Base-by-base conservation (phyloP, 2,797 vertebrate species). In the Todus mexicanus region DNA sequence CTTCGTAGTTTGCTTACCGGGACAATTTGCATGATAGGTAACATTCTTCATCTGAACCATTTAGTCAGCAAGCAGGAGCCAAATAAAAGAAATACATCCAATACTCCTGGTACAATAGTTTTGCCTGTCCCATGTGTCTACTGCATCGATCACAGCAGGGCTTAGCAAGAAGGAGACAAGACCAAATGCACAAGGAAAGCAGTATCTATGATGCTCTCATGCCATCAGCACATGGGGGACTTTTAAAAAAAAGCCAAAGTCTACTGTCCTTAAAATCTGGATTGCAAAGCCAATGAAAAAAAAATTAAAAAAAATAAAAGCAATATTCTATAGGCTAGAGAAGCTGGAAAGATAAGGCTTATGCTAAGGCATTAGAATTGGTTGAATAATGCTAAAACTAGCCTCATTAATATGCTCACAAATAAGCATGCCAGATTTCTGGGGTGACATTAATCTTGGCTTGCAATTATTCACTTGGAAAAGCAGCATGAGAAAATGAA, bases 391-490 rank as follows among this genome's bases (percentile, higher is more conserved):
- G 91, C 21, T 72, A 94, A 95, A 91, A 81, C 54, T 54, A 79
- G 57, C 61, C 33, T 94, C 87, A 66, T 93, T 87, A 94, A 65
- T 66, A 53, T 27, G 43, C 56, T 92, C 82, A 56, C 57, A 86
- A 95, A 94, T 70, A 89, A 80, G 70, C 77, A 74, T 48, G 87
- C 93, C 91, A 85, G 89, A 81, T 90, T 90, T 93, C 81, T 95
- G 84, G 78, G 91, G 81, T 85, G 87, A 71, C 72, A 92, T 96
- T 95, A 87, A 94, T 92, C 92, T 83, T 45, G 69, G 75, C 50
- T 91, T 87, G 81, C 89, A 96, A 92, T 93, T 95, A 92, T 61
- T 95, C 92, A 76, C 81, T 91, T 78, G 76, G 89, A 90, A 92
- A 94, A 88, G 86, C 95, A 94, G 90, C 79, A 90, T 54, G 91